Conservation (phyloP, 2,797 vertebrate genomes). For the Chaunax sp. region DNA sequence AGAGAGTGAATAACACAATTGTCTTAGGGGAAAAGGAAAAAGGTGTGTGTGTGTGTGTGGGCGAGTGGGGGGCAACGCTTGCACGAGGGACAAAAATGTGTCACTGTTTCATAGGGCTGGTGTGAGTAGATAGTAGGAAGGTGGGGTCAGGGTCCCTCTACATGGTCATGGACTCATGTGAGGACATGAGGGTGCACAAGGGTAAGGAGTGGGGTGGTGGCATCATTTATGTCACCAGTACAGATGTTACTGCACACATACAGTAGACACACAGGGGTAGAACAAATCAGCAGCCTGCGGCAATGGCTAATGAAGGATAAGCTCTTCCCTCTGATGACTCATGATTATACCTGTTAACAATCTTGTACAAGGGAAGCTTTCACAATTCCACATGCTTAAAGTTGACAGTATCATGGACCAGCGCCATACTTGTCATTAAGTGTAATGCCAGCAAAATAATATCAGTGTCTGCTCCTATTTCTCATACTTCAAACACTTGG, state of each 20-base stretch:
- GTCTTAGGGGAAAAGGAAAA: conserved; percentile 75
- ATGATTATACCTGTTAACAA: conserved; percentile 58
- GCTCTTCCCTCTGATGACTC: conserved; percentile 59
- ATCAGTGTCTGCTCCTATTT: conserved; percentile 12
- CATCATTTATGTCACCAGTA: conserved; percentile 28
- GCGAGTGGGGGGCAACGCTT: conserved; percentile 28
- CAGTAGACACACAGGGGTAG: conserved; percentile 22
- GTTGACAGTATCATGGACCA: conserved; percentile 47
- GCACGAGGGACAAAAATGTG: conserved; percentile 19
- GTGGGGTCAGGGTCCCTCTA: conserved; percentile 47
- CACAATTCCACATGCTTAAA: conserved; percentile 54
- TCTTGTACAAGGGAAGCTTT: conserved; percentile 64
- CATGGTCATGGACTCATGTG: conserved; percentile 44
- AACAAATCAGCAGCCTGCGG: conserved; percentile 27
- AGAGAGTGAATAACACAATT: conserved; percentile 74
- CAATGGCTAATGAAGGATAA: conserved; percentile 38
- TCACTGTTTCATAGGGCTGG: conserved; percentile 30
- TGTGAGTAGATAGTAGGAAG: conserved; percentile 42
- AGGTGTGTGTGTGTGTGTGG: conserved; percentile 45
- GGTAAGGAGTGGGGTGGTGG: background rate
- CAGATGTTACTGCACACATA: conserved; percentile 32
- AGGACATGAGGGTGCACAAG: conserved; percentile 23
- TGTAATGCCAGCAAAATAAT: conserved; percentile 27
- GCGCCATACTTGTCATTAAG: conserved; percentile 48
- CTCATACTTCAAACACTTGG: conserved; percentile 10